These are phyloP conservation scores for Clinocottus analis DNA, from an alignment of 2,113 vertebrate species.

Conservation along the genomic window DNA sequence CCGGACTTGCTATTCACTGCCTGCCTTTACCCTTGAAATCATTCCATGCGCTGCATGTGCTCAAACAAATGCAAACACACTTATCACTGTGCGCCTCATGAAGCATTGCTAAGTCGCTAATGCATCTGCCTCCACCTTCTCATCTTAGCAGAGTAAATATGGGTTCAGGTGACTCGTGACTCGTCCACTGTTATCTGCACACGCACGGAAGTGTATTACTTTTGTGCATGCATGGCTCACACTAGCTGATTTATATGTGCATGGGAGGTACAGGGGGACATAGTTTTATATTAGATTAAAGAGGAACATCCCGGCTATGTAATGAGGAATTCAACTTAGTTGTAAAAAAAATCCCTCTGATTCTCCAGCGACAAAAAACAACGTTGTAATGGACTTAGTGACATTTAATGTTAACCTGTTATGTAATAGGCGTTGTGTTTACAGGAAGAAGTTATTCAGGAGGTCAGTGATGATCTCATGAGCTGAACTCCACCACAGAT, in stretches of 20 bases:
- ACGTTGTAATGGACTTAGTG: too few species aligned
- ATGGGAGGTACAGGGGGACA: neutral
- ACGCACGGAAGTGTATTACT: constrained; percentile 21
- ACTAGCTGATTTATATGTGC: neutral
- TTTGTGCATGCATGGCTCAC: constrained; percentile 25
- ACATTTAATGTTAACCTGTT: too few species aligned
- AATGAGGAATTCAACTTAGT: neutral
- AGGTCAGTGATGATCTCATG: too few species aligned
- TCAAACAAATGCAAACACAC: constrained; percentile 55
- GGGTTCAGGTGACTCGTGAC: constrained; percentile 55
- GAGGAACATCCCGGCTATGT: constrained; percentile 16
- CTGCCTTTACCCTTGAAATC: constrained; percentile 24
- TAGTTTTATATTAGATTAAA: constrained; percentile 14
- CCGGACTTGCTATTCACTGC: too few species aligned
- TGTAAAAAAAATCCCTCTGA: neutral
- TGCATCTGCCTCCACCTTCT: constrained; percentile 48
- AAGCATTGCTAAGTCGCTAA: constrained; percentile 42
- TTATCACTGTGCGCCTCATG: constrained; percentile 32
- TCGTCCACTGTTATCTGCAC: constrained; percentile 23
- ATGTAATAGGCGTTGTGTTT: too few species aligned
- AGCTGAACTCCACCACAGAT: neutral
- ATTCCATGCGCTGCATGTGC: neutral
- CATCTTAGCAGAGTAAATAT: constrained; percentile 67
- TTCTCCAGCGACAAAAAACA: constrained; percentile 12
- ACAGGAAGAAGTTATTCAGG: too few species aligned